Evolutionary conservation across 2,888 invertebrate genomes (phyloP), one percentile per base, ranked within the genome.

Genomic region (Heliconius aoede): DNA sequence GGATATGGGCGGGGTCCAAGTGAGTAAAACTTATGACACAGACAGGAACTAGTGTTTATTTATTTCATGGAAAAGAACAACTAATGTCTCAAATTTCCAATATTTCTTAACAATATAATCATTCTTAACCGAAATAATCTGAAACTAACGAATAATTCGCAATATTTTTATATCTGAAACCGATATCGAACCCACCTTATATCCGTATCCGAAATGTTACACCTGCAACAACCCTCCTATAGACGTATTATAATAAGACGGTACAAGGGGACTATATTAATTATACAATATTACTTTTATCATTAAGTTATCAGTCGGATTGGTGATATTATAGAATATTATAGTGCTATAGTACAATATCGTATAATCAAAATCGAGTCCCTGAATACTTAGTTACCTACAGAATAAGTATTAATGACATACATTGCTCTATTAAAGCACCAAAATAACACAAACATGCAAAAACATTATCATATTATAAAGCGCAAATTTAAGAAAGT

Each of bases 341-440:
- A 64, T 36, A 36, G 24, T 24, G 18, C 62, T 36, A 65, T 18
- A 26, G n/a, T n/a, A n/a, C n/a, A n/a, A 32, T 36, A 15, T 36
- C 13, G n/a, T 69, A 69, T 32, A 55, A 24, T 24, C 15, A 69
- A 24, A 55, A 55, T 21, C n/a, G 51, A 69, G n/a, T 55, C n/a
- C 30, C 30, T 32, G 7, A 24, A 32, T 32, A 32, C 30, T 69
- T 30, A 69, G 5, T 64, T 64, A 13, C 11, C 64, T 64, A 32
- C 4, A n/a, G 32, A 32, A 30, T n/a, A 55, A 9, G 3, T 55
- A n/a, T 55, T 55, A 55, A n/a, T 15, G 36, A 65, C 32, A 65
- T 65, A n/a, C 51, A 69, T 69, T 69, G 55, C 55, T 69, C 51
- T 69, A 55, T 55, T 51, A 69, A 30, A 55, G 30, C 30, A 55